Evolutionary conservation across 37 sponge, comb jelly and placozoan genomes (phyloP).

Genomic region (Chondrilla cf. caribensis): DNA sequence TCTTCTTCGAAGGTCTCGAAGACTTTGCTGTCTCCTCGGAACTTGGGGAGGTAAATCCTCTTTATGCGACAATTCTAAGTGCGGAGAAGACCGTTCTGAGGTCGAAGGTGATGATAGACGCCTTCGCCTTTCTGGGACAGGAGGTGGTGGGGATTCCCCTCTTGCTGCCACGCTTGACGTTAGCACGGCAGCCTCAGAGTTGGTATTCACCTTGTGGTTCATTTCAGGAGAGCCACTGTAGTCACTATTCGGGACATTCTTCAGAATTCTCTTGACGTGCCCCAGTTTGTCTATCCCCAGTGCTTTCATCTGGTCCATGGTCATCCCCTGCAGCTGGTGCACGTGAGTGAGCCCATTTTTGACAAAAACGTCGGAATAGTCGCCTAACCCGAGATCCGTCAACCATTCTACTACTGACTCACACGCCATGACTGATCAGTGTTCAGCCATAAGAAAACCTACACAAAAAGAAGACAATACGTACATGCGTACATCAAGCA

Average conservation of each 20-base stretch:
- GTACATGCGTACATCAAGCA: no score
- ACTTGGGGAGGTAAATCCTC: not conserved
- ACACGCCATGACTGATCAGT: constrained; percentile 1
- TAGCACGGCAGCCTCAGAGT: not conserved
- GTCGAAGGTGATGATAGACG: not conserved
- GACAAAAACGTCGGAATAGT: constrained; percentile 44
- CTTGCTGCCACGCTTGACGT: not conserved
- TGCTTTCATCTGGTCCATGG: constrained; percentile 34
- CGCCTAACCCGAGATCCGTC: constrained; percentile 41
- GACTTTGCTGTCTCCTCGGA: not conserved
- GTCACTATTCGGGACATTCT: constrained; percentile 35
- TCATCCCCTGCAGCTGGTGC: not conserved
- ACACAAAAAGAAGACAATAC: not conserved
- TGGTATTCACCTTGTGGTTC: not conserved
- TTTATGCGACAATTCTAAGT: not conserved
- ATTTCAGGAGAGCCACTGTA: not conserved
- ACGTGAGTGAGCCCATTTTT: constrained; percentile 21
- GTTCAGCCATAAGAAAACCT: not conserved
- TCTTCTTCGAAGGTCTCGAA: not conserved
- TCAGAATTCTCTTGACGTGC: constrained; percentile 49
- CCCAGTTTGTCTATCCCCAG: constrained; percentile 66
- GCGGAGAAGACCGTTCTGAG: no score
- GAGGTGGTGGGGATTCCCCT: not conserved
- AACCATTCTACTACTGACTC: constrained; percentile 39
- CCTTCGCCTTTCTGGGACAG: not conserved